Percentiles rank a stretch among this genome's conserved stretches.
phyloP scores from a whole-genome alignment of 2,888 invertebrate species.

The Biston stratarius region DNA sequence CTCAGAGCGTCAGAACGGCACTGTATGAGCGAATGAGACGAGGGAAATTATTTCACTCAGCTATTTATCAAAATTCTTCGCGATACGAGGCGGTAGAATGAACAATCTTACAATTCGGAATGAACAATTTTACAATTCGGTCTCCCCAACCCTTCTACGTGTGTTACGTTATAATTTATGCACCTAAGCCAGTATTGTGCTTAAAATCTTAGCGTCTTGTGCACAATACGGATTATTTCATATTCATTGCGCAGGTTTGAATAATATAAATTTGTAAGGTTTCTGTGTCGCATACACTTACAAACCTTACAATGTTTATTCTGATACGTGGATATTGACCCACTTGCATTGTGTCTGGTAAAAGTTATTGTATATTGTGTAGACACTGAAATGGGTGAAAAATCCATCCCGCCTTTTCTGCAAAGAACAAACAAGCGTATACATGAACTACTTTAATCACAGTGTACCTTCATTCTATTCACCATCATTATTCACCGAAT shows the following conservation, averaged over 20 bases:
- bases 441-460: too few relatives aligned
- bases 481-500: too few relatives aligned
- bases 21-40: conserved; percentile 67
- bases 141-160: conserved; percentile 44
- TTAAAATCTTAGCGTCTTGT: conserved; percentile 46
- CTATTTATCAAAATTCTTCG: conserved; percentile 79
- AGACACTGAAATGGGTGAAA: too few relatives aligned
- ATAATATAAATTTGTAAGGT: conserved; percentile 31
- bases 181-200: conserved; percentile 55
- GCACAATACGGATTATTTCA: conserved; percentile 42
- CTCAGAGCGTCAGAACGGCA: conserved; percentile 69
- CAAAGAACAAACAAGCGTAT: too few relatives aligned
- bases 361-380: too few relatives aligned
- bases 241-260: conserved; percentile 38
- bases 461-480: too few relatives aligned
- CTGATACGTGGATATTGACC: conserved; percentile 2
- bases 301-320: conserved; percentile 5
- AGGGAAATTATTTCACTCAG: conserved; percentile 77
- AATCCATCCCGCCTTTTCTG: too few relatives aligned
- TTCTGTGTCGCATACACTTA: conserved; percentile 11
- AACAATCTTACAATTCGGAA: conserved; percentile 43
- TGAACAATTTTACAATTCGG: conserved; percentile 63
- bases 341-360: too few relatives aligned
- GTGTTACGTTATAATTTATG: conserved; percentile 59
- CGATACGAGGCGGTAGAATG: conserved; percentile 56